phyloP scores from a whole-genome alignment of 2,888 invertebrate genomes.

The Mechanitis mazaeus region DNA sequence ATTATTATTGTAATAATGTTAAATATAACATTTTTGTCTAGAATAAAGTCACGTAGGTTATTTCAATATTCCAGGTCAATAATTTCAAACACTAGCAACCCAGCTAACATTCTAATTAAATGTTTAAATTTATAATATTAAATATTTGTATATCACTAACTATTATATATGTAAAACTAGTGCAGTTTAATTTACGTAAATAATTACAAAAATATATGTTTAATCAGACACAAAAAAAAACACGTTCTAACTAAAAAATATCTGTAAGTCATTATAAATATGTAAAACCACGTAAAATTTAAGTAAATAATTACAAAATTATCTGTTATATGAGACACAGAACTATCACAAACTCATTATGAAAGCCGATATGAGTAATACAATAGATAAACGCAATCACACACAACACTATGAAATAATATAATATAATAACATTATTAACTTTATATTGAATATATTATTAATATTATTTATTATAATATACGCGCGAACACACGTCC shows the following conservation, averaged over 20 bases:
- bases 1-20: too few species aligned
- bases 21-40: too few species aligned
- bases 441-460: too few species aligned
- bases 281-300: not conserved
- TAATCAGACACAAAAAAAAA: not conserved
- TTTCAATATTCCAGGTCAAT: not conserved
- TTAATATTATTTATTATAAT: not conserved
- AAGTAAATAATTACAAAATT: not conserved
- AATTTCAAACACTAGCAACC: not conserved
- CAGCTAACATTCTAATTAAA: not conserved
- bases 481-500: slow-evolving; percentile 53
- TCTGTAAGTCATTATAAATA: too few species aligned
- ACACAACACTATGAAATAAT: not conserved
- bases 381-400: not conserved
- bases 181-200: not conserved
- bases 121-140: not conserved
- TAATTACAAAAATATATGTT: not conserved
- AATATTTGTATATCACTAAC: not conserved
- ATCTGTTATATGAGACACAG: not conserved
- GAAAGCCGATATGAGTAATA: slow-evolving; percentile 22
- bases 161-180: too few species aligned
- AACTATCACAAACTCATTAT: slow-evolving; percentile 4
- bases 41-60: not conserved
- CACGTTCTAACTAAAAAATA: too few species aligned
- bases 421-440: not conserved